phyloP scores from a whole-genome alignment of 2,113 vertebrate species.

The Pelobates fuscus region DNA sequence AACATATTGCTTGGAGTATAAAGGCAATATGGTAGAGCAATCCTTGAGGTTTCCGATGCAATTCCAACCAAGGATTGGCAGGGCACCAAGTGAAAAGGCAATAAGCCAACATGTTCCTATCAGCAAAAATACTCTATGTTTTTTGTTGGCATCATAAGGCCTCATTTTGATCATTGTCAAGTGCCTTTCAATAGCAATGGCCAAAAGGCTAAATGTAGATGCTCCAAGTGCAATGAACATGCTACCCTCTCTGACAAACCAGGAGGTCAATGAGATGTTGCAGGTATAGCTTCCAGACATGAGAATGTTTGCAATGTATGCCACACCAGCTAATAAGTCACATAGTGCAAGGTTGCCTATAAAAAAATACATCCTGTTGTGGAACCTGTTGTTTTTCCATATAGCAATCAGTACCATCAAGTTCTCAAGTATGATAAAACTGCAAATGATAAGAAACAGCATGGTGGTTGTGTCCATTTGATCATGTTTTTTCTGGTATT shows the following conservation, averaged over 20 bases:
- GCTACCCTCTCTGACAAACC: constrained; percentile 93
- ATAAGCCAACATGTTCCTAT: constrained; percentile 93
- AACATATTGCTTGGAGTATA: constrained; percentile 92
- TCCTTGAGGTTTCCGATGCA: constrained; percentile 82
- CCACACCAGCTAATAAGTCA: constrained; percentile 86
- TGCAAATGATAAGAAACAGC: constrained; percentile 82
- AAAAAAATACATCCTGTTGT: constrained; percentile 98
- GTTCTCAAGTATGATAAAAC: constrained; percentile 92
- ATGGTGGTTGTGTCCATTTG: constrained; percentile 66
- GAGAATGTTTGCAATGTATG: constrained; percentile 88
- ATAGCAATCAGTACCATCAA: constrained; percentile 89
- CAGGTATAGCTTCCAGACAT: constrained; percentile 88
- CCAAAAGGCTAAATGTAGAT: constrained; percentile 91
- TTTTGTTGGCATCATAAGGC: constrained; percentile 89
- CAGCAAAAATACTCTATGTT: constrained; percentile 90
- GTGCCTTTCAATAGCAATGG: constrained; percentile 93
- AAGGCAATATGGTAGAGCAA: constrained; percentile 89
- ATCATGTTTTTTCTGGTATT: constrained; percentile 71
- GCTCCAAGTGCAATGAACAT: constrained; percentile 91
- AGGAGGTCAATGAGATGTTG: constrained; percentile 78
- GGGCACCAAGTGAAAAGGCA: constrained; percentile 79
- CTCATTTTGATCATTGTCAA: constrained; percentile 99
- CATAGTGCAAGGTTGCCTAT: constrained; percentile 95
- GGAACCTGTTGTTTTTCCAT: constrained; percentile 92
- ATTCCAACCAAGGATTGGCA: constrained; percentile 96